phyloP scores from a whole-genome alignment of 2,888 invertebrate species.

The Tetrapedia diversipes region DNA sequence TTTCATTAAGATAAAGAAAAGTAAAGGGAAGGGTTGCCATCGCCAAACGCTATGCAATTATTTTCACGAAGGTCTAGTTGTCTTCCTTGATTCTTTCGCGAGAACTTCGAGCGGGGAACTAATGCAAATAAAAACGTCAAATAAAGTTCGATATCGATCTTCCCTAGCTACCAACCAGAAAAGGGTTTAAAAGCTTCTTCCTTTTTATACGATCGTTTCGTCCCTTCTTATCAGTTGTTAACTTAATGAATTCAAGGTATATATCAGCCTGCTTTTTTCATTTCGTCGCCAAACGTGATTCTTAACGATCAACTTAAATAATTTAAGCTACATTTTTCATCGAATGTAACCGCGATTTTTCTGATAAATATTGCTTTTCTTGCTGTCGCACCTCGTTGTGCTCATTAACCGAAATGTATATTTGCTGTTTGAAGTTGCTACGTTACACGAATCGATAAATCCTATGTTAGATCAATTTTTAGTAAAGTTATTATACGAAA shows the following conservation, averaged over 20 bases:
- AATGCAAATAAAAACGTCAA: constrained; percentile 80
- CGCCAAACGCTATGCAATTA: constrained; percentile 81
- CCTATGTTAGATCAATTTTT: too few species aligned
- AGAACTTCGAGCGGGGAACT: constrained; percentile 62
- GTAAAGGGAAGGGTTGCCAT: constrained; percentile 77
- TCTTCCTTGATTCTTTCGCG: constrained; percentile 64
- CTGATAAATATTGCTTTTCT: too few species aligned
- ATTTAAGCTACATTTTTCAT: too few species aligned
- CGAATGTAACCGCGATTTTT: too few species aligned
- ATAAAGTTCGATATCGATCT: constrained; percentile 82
- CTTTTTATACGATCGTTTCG: neutral
- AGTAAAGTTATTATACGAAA: too few species aligned
- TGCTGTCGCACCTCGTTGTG: too few species aligned
- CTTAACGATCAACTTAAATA: too few species aligned
- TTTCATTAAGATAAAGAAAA: constrained; percentile 82
- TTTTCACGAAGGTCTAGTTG: constrained; percentile 73
- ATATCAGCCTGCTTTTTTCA: neutral
- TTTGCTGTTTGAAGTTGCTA: too few species aligned
- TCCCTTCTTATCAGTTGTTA: neutral
- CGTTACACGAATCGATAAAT: too few species aligned
- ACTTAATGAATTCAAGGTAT: neutral
- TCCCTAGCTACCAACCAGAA: neutral
- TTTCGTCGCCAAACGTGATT: too few species aligned
- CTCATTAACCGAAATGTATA: too few species aligned
- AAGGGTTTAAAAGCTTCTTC: neutral